phyloP scores from a whole-genome alignment of 2,888 invertebrate species.

The Troides aeacus region DNA sequence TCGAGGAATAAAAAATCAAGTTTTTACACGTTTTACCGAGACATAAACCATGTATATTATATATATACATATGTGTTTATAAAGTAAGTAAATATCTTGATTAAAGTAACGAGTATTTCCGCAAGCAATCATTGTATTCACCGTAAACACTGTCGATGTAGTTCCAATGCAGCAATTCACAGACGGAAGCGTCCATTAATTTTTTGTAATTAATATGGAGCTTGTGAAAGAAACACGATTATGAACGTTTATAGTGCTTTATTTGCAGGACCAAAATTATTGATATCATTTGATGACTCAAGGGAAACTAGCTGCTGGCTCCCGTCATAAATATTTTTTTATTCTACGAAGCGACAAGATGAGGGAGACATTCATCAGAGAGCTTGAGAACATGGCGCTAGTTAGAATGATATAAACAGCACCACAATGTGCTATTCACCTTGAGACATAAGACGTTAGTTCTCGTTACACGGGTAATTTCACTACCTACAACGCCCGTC shows the following conservation, averaged over 20 bases:
- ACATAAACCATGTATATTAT: not conserved
- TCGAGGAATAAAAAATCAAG: too few relatives aligned
- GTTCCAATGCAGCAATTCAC: not conserved
- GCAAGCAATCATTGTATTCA: not conserved
- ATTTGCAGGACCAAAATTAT: not conserved
- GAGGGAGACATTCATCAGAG: too few relatives aligned
- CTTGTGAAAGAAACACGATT: not conserved
- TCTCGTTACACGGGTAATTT: too few relatives aligned
- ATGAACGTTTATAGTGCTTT: not conserved
- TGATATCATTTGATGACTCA: too few relatives aligned
- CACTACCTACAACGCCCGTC: too few relatives aligned
- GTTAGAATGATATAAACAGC: too few relatives aligned
- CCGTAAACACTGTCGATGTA: slow-evolving; percentile 1
- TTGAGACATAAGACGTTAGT: too few relatives aligned
- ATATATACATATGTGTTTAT: not conserved
- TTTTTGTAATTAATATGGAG: not conserved
- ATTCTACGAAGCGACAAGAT: too few relatives aligned
- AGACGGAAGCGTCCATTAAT: not conserved
- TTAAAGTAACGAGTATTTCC: not conserved
- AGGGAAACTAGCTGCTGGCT: too few relatives aligned
- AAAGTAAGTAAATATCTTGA: not conserved
- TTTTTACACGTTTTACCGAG: not conserved
- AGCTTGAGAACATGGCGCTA: too few relatives aligned
- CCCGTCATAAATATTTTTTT: too few relatives aligned
- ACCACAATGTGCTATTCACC: too few relatives aligned